Percentiles rank a stretch among this genome's conserved stretches.
These are phyloP conservation scores for Perdita meconis DNA, from an alignment of 2,888 invertebrate genomes.

Conservation along the genomic window DNA sequence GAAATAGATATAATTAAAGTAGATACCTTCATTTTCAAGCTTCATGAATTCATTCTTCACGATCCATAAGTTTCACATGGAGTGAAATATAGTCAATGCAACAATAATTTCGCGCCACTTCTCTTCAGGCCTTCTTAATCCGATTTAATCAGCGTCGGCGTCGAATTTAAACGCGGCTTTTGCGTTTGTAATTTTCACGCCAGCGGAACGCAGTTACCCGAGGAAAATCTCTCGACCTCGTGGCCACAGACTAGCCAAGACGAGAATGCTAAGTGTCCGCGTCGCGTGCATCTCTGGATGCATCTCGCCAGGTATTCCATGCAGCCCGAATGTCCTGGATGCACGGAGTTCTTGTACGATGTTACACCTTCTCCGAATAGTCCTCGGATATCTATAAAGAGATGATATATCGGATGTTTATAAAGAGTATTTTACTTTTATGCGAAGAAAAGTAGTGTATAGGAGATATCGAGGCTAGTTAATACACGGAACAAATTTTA, in stretches of 20 bases:
- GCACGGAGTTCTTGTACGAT: conserved; percentile 57
- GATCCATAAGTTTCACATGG: not conserved
- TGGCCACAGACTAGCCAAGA: not conserved
- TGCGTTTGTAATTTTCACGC: conserved; percentile 20
- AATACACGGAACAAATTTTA: no score
- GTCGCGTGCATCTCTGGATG: conserved; percentile 48
- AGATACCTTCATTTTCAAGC: no score
- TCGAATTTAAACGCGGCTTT: conserved; percentile 33
- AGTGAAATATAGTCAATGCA: not conserved
- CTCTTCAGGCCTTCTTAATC: conserved; percentile 36
- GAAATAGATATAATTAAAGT: no score
- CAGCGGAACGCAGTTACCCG: conserved; percentile 1
- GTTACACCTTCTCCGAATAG: conserved; percentile 36
- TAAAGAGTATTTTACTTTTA: no score
- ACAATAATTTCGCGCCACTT: conserved; percentile 13
- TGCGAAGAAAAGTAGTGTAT: no score
- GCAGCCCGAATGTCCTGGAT: conserved; percentile 51
- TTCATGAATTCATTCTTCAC: conserved; percentile 45
- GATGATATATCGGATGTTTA: not conserved
- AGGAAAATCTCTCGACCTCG: conserved; percentile 29
- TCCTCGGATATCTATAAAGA: conserved; percentile 22
- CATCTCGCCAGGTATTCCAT: conserved; percentile 24
- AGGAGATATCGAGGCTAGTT: no score
- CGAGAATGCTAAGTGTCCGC: conserved; percentile 38
- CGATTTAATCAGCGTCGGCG: conserved; percentile 29